Conservation (phyloP, 2,113 vertebrate genomes). For the Dipodomys spectabilis region DNA sequence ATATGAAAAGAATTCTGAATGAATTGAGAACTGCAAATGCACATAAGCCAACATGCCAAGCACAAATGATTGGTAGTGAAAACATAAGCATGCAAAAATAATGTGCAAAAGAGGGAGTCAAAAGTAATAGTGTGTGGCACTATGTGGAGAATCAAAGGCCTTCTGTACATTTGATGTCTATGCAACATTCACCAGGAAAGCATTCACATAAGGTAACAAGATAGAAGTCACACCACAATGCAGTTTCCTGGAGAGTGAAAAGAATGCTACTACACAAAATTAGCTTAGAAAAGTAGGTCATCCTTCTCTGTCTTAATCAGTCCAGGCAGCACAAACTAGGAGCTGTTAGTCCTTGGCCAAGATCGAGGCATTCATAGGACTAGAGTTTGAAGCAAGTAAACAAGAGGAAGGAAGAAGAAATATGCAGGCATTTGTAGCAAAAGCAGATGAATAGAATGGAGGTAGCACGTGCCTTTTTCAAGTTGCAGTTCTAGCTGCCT, state of each 20-base stretch:
- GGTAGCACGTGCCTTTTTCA: background rate
- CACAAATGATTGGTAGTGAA: background rate
- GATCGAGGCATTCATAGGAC: background rate
- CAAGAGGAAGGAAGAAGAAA: conserved; percentile 4
- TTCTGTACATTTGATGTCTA: background rate
- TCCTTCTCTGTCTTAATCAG: background rate
- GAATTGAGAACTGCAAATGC: background rate
- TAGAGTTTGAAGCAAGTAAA: background rate
- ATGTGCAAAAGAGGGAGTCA: background rate
- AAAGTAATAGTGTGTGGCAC: background rate
- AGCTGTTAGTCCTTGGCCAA: background rate
- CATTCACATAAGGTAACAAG: background rate
- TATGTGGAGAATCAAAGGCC: background rate
- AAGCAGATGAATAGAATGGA: background rate
- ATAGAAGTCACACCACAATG: background rate
- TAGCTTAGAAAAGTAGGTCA: background rate
- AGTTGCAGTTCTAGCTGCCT: background rate
- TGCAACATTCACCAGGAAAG: background rate
- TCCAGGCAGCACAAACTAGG: background rate
- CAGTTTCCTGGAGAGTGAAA: background rate
- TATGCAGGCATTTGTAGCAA: background rate
- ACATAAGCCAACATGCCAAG: background rate
- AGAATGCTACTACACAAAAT: background rate
- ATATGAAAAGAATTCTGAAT: background rate
- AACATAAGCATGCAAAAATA: background rate